Evolutionary conservation across 2,888 invertebrate genomes (phyloP).

Genomic region (Aleiodes testaceus): DNA sequence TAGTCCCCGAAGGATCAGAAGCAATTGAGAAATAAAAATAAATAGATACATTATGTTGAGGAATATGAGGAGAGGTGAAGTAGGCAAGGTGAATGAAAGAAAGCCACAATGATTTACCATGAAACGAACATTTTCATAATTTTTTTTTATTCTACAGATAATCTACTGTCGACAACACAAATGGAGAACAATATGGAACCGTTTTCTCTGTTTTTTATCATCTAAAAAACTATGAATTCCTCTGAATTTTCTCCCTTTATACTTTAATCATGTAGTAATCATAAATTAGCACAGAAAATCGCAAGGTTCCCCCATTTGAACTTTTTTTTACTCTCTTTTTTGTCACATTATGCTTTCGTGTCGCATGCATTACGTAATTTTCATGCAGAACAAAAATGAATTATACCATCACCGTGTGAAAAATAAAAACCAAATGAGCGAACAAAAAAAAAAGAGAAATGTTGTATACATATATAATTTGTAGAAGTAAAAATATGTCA

Average conservation of each 20-base stretch:
- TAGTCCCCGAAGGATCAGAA: conserved; percentile 18
- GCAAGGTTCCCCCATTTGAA: conserved; percentile 24
- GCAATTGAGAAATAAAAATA: conserved; percentile 18
- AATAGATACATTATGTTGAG: conserved; percentile 11
- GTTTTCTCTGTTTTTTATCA: conserved; percentile 37
- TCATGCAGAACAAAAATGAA: conserved; percentile 50
- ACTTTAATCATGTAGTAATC: not conserved
- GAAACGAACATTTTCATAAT: conserved; percentile 60
- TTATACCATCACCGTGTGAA: conserved; percentile 45
- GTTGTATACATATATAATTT: conserved; percentile 18
- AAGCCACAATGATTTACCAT: conserved; percentile 68
- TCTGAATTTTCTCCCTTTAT: too few species aligned
- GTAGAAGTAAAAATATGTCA: conserved; percentile 16
- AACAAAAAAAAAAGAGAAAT: conserved; percentile 37
- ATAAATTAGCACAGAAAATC: conserved; percentile 8
- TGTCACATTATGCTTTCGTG: conserved; percentile 19
- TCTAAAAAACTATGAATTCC: too few species aligned
- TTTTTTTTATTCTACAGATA: conserved; percentile 66
- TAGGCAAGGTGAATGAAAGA: conserved; percentile 68
- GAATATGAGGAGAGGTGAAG: conserved; percentile 42
- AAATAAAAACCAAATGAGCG: conserved; percentile 47
- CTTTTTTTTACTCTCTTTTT: not conserved
- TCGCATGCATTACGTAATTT: conserved; percentile 40
- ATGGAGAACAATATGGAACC: conserved; percentile 51
- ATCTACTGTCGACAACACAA: conserved; percentile 64